These are phyloP conservation scores for Eupsilia transversa DNA, from an alignment of 2,888 invertebrate species.

Conservation along the genomic window DNA sequence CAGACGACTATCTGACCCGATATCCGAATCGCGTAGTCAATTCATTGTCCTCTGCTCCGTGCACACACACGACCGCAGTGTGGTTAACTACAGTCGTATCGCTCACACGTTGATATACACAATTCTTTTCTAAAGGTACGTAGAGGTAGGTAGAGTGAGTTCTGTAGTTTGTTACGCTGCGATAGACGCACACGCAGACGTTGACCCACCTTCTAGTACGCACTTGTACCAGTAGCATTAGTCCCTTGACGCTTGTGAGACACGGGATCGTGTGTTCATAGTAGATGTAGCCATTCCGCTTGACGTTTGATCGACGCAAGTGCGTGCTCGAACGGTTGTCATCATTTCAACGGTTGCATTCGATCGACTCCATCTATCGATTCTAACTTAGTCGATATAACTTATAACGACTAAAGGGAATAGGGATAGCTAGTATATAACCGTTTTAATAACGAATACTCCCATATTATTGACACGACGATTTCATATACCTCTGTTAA, in stretches of 20 bases:
- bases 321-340: slow-evolving; percentile 62
- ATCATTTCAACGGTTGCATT: slow-evolving; percentile 57
- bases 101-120: slow-evolving; percentile 61
- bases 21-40: neutral
- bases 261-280: slow-evolving; percentile 47
- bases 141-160: slow-evolving; percentile 69
- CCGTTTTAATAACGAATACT: slow-evolving; percentile 52
- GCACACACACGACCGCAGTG: slow-evolving; percentile 59
- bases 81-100: slow-evolving; percentile 62
- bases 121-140: slow-evolving; percentile 64
- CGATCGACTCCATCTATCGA: slow-evolving; percentile 67
- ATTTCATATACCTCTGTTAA: slow-evolving; percentile 56
- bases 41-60: slow-evolving; percentile 44
- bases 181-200: slow-evolving; percentile 55
- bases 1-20: neutral
- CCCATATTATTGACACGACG: slow-evolving; percentile 48
- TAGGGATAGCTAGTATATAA: slow-evolving; percentile 58
- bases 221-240: slow-evolving; percentile 65
- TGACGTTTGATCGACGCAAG: slow-evolving; percentile 59
- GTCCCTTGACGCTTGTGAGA: slow-evolving; percentile 62
- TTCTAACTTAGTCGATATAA: slow-evolving; percentile 65
- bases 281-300: slow-evolving; percentile 66
- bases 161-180: slow-evolving; percentile 67
- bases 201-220: slow-evolving; percentile 55
- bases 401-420: slow-evolving; percentile 51